A percentile compares a stretch with the other conserved stretches of the same genome.
Conservation (phyloP, 1,140 invertebrate species). For the Anthonomus grandis region DNA sequence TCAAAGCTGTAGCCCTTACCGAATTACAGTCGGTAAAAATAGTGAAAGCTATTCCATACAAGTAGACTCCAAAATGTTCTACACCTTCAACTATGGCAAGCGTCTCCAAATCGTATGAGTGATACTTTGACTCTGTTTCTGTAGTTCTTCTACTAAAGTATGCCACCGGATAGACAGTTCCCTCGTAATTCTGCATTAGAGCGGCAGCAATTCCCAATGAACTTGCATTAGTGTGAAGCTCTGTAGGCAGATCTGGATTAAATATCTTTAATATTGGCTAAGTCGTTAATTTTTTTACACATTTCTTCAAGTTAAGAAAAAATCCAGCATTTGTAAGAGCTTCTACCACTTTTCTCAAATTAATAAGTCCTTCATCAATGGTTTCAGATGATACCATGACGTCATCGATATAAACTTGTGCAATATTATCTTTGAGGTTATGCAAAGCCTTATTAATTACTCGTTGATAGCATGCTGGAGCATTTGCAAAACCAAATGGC, state of each 20-base stretch:
- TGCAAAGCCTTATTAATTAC: slow-evolving; percentile 44
- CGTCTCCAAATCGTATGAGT: slow-evolving; percentile 5
- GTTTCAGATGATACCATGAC: slow-evolving; percentile 31
- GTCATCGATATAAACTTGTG: slow-evolving; percentile 34
- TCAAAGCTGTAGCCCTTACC: background rate
- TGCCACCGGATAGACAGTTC: background rate
- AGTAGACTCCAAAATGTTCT: background rate
- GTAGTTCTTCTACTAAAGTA: background rate
- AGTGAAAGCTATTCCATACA: background rate
- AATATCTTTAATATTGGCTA: slow-evolving; percentile 5
- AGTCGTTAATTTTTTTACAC: slow-evolving; percentile 14
- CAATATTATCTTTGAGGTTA: slow-evolving; percentile 22
- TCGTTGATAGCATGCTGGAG: slow-evolving; percentile 47
- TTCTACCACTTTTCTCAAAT: slow-evolving; percentile 31
- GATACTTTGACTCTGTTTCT: background rate
- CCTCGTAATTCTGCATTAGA: background rate
- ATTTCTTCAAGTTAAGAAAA: slow-evolving; percentile 34
- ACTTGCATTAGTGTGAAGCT: slow-evolving; percentile 8
- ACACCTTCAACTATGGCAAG: background rate
- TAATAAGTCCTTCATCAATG: slow-evolving; percentile 30
- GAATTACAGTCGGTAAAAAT: background rate
- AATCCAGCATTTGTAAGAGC: slow-evolving; percentile 19
- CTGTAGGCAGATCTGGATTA: background rate
- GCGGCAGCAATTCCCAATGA: background rate
- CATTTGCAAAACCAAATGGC: slow-evolving; percentile 50